Evolutionary conservation across 2,888 invertebrate genomes (phyloP), one percentile per base, ranked within the genome.

Genomic region (Smittia sp.): DNA sequence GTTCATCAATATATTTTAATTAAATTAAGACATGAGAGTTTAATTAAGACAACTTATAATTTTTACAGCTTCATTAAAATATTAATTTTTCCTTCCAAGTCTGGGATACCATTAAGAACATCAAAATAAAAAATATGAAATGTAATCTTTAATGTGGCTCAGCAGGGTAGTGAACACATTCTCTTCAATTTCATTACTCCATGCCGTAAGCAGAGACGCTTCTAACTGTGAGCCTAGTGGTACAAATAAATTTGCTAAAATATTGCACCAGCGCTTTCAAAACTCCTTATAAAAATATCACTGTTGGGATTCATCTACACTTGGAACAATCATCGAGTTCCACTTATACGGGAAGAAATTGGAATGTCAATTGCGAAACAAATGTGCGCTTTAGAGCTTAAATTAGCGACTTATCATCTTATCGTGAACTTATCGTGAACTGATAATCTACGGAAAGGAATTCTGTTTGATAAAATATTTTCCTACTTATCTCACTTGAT

Each of bases 1-100:
- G 54, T 22, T 58, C 72, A 27, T 72, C 72, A 72, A 72, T 72
- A 62, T 58, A 20, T 72, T 32, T 62, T 72, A 54, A 72, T 62
- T 32, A 62, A n/a, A n/a, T n/a, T n/a, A n/a, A n/a, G n/a, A n/a
- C n/a, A n/a, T n/a, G n/a, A n/a, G 58, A 72, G 62, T 72, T 72
- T 54, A 72, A 72, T 72, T 72, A 72, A 72, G 72, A 54, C 70
- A 46, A 70, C 70, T 70, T 70, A 27, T 70, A 70, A 70, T 72
- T 72, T 72, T 72, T 54, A 72, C 72, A 72, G 25, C 72, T 72
- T 58, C 32, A 72, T 72, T 54, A 72, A 72, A 72, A 72, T 54
- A 72, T 72, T 58, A 72, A 72, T 62, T 62, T 62, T 25, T 25
- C 27, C 4, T 25, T 1, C n/a, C n/a, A 27, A n/a, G 27, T 63